phyloP scores from a whole-genome alignment of 2,888 invertebrate genomes.

The Polyommatus iphigenia region DNA sequence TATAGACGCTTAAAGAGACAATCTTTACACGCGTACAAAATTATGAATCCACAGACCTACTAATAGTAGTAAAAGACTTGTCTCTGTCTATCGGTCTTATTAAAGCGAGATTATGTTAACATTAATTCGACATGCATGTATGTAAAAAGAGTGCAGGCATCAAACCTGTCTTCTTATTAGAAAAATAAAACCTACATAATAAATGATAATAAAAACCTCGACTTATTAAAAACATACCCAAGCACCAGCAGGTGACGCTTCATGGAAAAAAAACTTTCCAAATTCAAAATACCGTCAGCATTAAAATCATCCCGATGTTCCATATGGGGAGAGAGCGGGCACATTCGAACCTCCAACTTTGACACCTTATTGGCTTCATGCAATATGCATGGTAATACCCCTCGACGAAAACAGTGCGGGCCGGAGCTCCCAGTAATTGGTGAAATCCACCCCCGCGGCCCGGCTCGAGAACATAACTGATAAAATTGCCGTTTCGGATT shows the following conservation, averaged over 20 bases:
- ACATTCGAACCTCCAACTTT: slow-evolving; percentile 55
- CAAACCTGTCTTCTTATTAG: too few species aligned
- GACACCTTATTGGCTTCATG: slow-evolving; percentile 69
- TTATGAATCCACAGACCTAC: too few species aligned
- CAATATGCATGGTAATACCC: slow-evolving; percentile 71
- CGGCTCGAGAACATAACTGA: slow-evolving; percentile 32
- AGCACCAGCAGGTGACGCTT: neutral
- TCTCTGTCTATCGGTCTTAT: too few species aligned
- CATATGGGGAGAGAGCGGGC: slow-evolving; percentile 40
- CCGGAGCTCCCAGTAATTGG: slow-evolving; percentile 55
- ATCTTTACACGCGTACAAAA: too few species aligned
- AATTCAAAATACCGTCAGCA: slow-evolving; percentile 35
- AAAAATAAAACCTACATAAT: neutral
- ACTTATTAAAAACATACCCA: neutral
- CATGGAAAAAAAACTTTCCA: neutral
- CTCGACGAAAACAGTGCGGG: slow-evolving; percentile 49
- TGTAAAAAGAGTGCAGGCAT: too few species aligned
- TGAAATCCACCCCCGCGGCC: slow-evolving; percentile 47
- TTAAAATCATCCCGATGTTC: slow-evolving; percentile 45
- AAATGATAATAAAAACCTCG: neutral
- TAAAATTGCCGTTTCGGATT: slow-evolving; percentile 9
- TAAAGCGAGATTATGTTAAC: too few species aligned
- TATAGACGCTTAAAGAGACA: too few species aligned
- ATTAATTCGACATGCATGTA: too few species aligned
- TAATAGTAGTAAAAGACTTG: too few species aligned